phyloP scores from a whole-genome alignment of 2,797 vertebrate species.

The Antennarius maculatus region DNA sequence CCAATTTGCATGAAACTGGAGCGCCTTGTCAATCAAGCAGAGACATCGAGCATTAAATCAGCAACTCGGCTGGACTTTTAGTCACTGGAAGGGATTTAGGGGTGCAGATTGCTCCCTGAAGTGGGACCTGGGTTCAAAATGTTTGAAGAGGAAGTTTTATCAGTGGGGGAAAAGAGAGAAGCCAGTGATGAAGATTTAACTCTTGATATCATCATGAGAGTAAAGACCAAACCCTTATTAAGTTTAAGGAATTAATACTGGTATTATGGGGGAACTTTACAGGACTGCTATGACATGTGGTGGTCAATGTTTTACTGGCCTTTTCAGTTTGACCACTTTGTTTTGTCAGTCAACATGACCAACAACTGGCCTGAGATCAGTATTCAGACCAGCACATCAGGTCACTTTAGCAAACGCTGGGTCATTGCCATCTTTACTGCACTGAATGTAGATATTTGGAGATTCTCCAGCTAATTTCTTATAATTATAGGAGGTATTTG shows the following conservation, averaged over 20 bases:
- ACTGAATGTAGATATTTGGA: too few species aligned
- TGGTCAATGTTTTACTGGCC: background rate
- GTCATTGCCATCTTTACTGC: too few species aligned
- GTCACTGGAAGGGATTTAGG: constrained; percentile 30
- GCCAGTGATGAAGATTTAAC: background rate
- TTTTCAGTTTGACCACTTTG: too few species aligned
- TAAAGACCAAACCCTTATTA: background rate
- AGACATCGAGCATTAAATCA: background rate
- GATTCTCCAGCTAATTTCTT: too few species aligned
- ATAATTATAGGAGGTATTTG: too few species aligned
- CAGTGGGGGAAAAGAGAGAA: constrained; percentile 5
- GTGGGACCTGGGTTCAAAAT: constrained; percentile 43
- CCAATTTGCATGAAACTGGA: constrained; percentile 56
- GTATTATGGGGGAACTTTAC: background rate
- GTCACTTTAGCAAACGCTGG: too few species aligned
- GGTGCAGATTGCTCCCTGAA: constrained; percentile 45
- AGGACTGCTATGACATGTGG: background rate
- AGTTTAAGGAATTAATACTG: background rate
- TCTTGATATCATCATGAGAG: background rate
- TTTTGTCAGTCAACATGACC: too few species aligned
- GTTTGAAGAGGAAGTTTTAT: constrained; percentile 31
- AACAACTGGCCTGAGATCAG: too few species aligned
- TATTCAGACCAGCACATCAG: too few species aligned
- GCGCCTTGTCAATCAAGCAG: constrained; percentile 60
- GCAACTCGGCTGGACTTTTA: constrained; percentile 17